Base-by-base conservation (phyloP, 2,113 vertebrate genomes). In the Andinoacara biseriatus region DNA sequence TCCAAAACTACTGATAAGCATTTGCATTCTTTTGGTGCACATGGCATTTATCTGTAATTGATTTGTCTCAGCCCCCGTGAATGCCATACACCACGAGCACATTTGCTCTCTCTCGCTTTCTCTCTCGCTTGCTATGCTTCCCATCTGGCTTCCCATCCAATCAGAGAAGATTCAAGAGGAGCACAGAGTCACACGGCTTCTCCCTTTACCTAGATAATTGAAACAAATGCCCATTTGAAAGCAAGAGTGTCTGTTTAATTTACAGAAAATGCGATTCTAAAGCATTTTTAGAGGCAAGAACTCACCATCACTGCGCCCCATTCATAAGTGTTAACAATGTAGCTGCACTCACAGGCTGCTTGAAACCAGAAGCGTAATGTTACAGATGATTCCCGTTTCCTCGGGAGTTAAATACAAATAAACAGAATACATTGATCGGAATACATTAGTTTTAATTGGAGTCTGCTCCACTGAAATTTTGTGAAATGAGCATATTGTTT, bases 31-130 rank as follows among this genome's bases (percentile, higher is more conserved):
- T 86, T 84, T 58, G 80, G 81, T 76, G 85, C 69, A 77, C 79
- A 26, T 89, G 84, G 77, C 87, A 90, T 94, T 93, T 90, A 84
- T 86, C 40, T 87, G 80, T 77, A 88, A 92, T 92, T 89, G 88
- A 92, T 91, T 88, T 81, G 81, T 87, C 77, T 85, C 78, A 85
- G 63, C 33, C 61, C 49, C 63, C 58, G 69, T 81, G 88, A 88
- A 87, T 82, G 87, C 76, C 90, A 76, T 86, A 87, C 84, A 78
- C 74, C 76, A 40, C 14, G 52, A 69, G 38, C 57, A 38, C 54
- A 62, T 29, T 57, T 43, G 20, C 52, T 10, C 72, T 61, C 26
- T 43, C 58, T 65, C 38, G 38, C n/a, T 40, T 76, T 31, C 56
- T 46, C 59, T 67, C 59, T 54, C n/a, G 58, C 49, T 74, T 43